These are phyloP conservation scores for Bombus waltoni DNA, from an alignment of 1,140 invertebrate genomes.

Conservation along the genomic window DNA sequence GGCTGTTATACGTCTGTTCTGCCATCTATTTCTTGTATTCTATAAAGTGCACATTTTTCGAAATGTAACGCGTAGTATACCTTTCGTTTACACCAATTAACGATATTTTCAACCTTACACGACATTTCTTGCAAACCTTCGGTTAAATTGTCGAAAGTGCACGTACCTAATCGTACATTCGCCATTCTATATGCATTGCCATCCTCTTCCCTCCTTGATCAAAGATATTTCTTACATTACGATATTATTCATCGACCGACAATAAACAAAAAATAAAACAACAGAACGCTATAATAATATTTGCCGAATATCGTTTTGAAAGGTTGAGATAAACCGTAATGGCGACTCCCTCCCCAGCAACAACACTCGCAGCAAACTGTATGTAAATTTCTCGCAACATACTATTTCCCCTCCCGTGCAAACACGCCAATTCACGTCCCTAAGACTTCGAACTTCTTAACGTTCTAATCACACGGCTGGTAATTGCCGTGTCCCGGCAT, in stretches of 20 bases:
- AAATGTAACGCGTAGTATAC: not conserved
- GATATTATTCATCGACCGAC: fast-evolving
- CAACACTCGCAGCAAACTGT: not conserved
- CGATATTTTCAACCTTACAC: not conserved
- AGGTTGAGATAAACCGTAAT: not conserved
- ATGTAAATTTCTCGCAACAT: not conserved
- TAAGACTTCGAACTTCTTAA: conserved; percentile 36
- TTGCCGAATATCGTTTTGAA: not conserved
- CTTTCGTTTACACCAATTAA: not conserved
- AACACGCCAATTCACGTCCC: not conserved
- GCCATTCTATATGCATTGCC: too few species aligned
- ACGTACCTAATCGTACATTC: too few species aligned
- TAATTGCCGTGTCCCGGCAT: conserved; percentile 33
- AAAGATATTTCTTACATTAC: too few species aligned
- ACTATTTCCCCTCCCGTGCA: not conserved
- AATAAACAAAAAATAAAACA: not conserved
- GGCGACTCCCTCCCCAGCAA: not conserved
- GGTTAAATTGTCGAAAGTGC: too few species aligned
- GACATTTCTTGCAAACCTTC: not conserved
- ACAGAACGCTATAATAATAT: not conserved
- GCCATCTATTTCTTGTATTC: not conserved
- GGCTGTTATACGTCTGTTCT: not conserved
- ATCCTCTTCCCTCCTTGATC: too few species aligned
- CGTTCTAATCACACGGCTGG: conserved; percentile 40
- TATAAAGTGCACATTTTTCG: not conserved